Percentiles rank a stretch among this genome's conserved stretches.
Conservation (phyloP, 2,888 invertebrate species). For the Drosophila quasianomalipes region DNA sequence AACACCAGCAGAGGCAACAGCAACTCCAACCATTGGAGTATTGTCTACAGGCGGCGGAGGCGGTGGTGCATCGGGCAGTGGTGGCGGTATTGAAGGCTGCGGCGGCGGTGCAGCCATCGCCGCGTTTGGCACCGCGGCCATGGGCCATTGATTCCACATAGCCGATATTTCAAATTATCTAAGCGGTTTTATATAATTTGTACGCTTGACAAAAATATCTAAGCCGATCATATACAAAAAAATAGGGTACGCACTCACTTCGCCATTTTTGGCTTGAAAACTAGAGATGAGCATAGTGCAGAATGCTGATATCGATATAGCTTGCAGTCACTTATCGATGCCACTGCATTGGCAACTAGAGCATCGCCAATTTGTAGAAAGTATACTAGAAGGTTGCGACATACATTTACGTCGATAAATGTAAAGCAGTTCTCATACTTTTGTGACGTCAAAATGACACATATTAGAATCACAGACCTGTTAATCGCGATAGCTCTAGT, state of each 20-base stretch:
- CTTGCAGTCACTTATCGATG: not conserved
- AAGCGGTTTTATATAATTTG: constrained; percentile 39
- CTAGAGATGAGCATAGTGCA: constrained; percentile 52
- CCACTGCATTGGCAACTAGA: not conserved
- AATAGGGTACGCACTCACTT: constrained; percentile 48
- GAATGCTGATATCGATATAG: constrained; percentile 8
- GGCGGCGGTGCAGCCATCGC: constrained; percentile 62
- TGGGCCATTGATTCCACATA: constrained; percentile 83
- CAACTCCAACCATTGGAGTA: not conserved
- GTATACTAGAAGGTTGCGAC: not conserved
- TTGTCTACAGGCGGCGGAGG: constrained; percentile 63
- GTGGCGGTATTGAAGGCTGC: constrained; percentile 71
- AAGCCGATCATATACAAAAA: constrained; percentile 25
- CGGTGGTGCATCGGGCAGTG: constrained; percentile 73
- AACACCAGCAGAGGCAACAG: not conserved
- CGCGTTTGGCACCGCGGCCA: constrained; percentile 39
- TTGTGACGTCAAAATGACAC: not conserved
- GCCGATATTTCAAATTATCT: constrained; percentile 23
- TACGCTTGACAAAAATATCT: not conserved
- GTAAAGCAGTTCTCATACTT: not conserved
- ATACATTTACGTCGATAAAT: not conserved
- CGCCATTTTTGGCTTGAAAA: constrained; percentile 80
- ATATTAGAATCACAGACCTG: not conserved
- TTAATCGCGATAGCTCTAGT: not conserved
- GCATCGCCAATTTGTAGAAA: not conserved